Percentiles rank a stretch among this genome's conserved stretches.
phyloP scores from a whole-genome alignment of 2,888 invertebrate species.

The Spilosoma lubricipeda region DNA sequence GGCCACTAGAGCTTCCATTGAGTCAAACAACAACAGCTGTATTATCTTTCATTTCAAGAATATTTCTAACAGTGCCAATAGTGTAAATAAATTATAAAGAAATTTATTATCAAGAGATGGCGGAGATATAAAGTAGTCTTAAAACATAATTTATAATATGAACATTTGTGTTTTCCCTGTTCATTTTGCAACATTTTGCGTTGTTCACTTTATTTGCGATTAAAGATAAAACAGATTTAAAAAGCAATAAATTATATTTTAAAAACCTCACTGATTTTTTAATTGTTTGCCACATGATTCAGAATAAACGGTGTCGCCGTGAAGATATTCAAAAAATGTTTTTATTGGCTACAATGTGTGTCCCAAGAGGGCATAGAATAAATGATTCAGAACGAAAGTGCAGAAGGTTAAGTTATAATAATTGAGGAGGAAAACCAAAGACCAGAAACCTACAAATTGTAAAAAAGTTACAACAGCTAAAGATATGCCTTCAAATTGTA shows the following conservation, averaged over 20 bases:
- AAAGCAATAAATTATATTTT: conserved; percentile 19
- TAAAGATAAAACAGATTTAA: conserved; percentile 11
- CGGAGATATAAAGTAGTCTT: conserved; percentile 17
- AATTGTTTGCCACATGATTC: conserved; percentile 10
- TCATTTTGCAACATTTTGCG: conserved; percentile 10
- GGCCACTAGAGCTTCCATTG: background rate
- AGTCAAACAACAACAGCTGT: background rate
- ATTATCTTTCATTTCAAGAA: conserved; percentile 14
- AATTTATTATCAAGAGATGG: conserved; percentile 9
- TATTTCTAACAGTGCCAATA: background rate
- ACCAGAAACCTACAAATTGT: background rate
- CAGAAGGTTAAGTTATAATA: background rate
- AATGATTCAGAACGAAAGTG: background rate
- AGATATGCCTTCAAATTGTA: background rate
- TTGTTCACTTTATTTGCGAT: conserved; percentile 6
- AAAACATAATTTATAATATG: conserved; percentile 24
- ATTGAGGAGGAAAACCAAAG: background rate
- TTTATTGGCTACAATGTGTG: background rate
- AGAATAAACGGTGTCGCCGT: background rate
- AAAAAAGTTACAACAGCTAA: background rate
- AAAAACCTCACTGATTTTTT: conserved; percentile 8
- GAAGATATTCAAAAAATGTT: background rate
- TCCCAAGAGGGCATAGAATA: background rate
- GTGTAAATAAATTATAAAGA: conserved; percentile 18
- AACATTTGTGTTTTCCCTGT: conserved; percentile 19